Base-by-base conservation (phyloP, 2,797 vertebrate genomes). In the Amphiprion clarkii region DNA sequence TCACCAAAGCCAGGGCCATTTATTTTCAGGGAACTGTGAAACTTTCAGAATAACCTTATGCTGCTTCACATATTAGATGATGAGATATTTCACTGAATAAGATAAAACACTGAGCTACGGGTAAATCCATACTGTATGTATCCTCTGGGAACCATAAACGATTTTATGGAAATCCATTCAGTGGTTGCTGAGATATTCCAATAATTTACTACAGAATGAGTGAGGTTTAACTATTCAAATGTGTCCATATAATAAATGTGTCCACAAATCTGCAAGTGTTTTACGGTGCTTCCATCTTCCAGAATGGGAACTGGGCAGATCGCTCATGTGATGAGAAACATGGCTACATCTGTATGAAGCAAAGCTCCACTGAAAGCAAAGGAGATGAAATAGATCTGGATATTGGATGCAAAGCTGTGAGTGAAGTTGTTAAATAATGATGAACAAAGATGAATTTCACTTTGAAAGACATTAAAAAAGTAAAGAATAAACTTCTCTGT, bases 231-330 rank as follows among this genome's bases (percentile, higher is more conserved):
- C 31, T 56, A n/a, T 56, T 44, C 56, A 25, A 7, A 19, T 67
- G 13, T 44, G 51, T 42, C 5, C 16, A 74, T 55, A 3, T 3
- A 42, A 23, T 23, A 23, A 23, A 23, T 23, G 23, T 23, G 23
- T 68, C 33, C 3, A n/a, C 5, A 14, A 60, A 46, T 27, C 3
- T 27, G 27, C 27, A 53, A 16, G 31, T 49, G 0, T 23, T 44
- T 39, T 49, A 7, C 2, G 19, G 6, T 44, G 13, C 0, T 68
- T 71, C 52, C 71, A 46, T 83, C 40, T 85, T 59, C 21, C 73
- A 99, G 97, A 95, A 95, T 48, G 97, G 96, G 16, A 96, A 95
- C 86, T 99, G 97, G 97, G 95, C 95, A 2, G 97, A 98, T 77
- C 77, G 89, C 27, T 76, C 79, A 14, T 99, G 98, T 80, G 95